Evolutionary conservation across 2,888 invertebrate species (phyloP), one percentile per base, ranked within the genome.

Genomic region (Drymonia ruficornis): DNA sequence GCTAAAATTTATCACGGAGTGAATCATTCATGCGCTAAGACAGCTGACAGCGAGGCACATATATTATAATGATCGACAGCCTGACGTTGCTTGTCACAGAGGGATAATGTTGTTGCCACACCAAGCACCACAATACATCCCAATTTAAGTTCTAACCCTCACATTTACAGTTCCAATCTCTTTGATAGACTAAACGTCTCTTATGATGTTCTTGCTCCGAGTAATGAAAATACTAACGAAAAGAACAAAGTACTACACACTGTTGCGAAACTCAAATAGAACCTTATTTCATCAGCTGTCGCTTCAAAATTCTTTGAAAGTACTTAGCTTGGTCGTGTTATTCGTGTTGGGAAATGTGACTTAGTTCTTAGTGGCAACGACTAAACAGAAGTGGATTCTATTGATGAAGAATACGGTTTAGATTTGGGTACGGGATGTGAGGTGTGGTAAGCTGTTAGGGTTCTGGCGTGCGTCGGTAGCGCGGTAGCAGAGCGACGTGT

Each of bases 11-110:
- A 92, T 92, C 91, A 89, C 84, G 83, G 83, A 90, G 91, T 91
- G 91, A 92, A 91, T 91, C 91, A 91, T 89, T 91, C 91, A 91
- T 89, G 88, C 86, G 86, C 83, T 82, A 80, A 87, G 91, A 91
- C 91, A 91, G 91, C 88, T 91, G 91, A 91, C 91, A 91, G 90
- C 86, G 80, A 84, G 81, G 88, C 89, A 86, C 91, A 92, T 92
- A 92, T 85, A 91, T 92, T 92, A 91, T 86, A 89, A 87, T 92
- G 91, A 92, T 91, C 90, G 91, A 92, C 91, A 91, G 86, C 88
- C 86, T 85, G 90, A 91, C 90, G 86, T 87, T 84, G 78, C 90
- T 84, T 91, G 91, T 91, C 91, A 89, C 89, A 84, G 81, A 84
- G 87, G 90, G 89, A 90, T 91, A 91, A 91, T 89, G 90, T 89